A percentile compares a stretch with the other conserved stretches of the same genome.
Evolutionary conservation across 2,888 invertebrate genomes (phyloP).

Genomic region (Candidula unifasciata): DNA sequence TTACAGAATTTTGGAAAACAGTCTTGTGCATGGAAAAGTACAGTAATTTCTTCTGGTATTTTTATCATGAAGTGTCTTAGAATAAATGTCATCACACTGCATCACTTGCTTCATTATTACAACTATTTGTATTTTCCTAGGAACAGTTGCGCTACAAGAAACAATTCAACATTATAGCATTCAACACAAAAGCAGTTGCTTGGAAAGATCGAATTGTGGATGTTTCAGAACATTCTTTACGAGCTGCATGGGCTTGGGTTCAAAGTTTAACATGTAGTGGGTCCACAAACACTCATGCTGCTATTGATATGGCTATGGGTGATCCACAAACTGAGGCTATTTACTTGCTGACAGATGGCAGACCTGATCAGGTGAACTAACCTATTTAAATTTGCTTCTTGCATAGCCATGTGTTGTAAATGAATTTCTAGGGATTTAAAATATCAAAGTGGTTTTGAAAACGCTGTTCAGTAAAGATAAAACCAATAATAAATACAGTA

Average conservation of each 20-base stretch:
- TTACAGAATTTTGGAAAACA: no score
- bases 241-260: slow-evolving; percentile 74
- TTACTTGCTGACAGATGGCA: slow-evolving; percentile 77
- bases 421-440: no score
- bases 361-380: slow-evolving; percentile 76
- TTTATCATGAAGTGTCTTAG: not conserved
- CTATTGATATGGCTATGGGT: slow-evolving; percentile 74
- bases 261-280: slow-evolving; percentile 75
- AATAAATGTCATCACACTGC: not conserved
- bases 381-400: not conserved
- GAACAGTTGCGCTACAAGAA: slow-evolving; percentile 78
- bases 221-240: slow-evolving; percentile 74
- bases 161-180: slow-evolving; percentile 76
- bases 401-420: not conserved
- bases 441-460: no score
- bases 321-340: slow-evolving; percentile 77
- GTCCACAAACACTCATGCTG: slow-evolving; percentile 77
- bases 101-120: not conserved
- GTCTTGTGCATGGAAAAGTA: no score
- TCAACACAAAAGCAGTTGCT: slow-evolving; percentile 71
- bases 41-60: no score
- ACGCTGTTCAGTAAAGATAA: no score
- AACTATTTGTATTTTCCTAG: slow-evolving; percentile 58
- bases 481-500: no score
- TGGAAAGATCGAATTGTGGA: slow-evolving; percentile 77